phyloP scores from a whole-genome alignment of 2,113 vertebrate species.

The Meles meles region DNA sequence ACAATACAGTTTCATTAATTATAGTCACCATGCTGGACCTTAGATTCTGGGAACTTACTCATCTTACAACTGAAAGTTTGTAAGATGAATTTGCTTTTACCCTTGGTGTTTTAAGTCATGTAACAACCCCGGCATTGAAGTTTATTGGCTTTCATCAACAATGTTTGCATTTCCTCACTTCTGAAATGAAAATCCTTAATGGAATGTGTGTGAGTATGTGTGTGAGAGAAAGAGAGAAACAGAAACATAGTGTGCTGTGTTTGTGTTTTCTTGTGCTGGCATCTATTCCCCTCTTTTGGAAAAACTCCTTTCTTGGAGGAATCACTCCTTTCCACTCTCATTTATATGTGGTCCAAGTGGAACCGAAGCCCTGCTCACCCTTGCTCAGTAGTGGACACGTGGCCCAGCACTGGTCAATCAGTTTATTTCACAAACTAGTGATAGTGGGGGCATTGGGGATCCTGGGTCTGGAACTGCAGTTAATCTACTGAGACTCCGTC shows the following conservation, averaged over 20 bases:
- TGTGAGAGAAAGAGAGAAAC: not conserved
- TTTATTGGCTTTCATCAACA: not conserved
- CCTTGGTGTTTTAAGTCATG: not conserved
- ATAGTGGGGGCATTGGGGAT: not conserved
- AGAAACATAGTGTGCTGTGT: not conserved
- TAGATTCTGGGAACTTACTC: not conserved
- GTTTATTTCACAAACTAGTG: not conserved
- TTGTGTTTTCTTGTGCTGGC: not conserved
- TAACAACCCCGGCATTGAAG: not conserved
- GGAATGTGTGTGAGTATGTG: not conserved
- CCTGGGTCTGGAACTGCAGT: not conserved
- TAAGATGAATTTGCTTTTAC: not conserved
- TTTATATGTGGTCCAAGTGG: not conserved
- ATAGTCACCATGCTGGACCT: not conserved
- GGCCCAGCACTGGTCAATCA: not conserved
- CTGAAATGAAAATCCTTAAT: not conserved
- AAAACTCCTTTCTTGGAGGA: not conserved
- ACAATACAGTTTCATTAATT: not conserved
- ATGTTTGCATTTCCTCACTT: not conserved
- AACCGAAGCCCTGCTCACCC: not conserved
- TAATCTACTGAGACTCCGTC: not conserved
- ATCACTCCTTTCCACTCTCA: not conserved
- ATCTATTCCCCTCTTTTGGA: not conserved
- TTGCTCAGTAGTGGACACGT: not conserved
- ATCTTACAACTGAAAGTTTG: not conserved